Evolutionary conservation across 1,140 invertebrate genomes (phyloP), one percentile per base, ranked within the genome.

Genomic region (Cyrtorhinus lividipennis): DNA sequence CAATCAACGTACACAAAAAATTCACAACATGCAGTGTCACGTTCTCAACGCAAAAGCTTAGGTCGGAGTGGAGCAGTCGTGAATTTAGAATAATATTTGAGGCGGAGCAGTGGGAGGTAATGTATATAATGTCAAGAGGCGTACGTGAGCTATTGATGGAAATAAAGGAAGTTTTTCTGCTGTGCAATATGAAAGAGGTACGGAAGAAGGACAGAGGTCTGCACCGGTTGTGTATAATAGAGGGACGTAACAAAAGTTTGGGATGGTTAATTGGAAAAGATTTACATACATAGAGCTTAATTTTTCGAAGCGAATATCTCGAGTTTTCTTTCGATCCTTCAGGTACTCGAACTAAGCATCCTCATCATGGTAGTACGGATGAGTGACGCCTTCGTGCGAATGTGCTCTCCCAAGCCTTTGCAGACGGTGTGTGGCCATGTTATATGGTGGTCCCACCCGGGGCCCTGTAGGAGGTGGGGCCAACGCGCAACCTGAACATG

Each of bases 381-480:
- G 80, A 53, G 86, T 86, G 65, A 88, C 86, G 66, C 87, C 87
- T 73, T 91, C 88, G 71, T 90, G 86, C 64, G 87, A 88, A 76
- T 89, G 85, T n/a, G 87, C 87, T 69, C 87, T 79, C 64, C 86
- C 86, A 60, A 90, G 76, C 64, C 85, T 80, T 72, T 88, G 84
- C 65, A 87, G 78, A 18, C 68, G 62, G 71, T 89, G 86, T n/a
- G 86, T 84, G 30, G 85, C 86, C 45, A 88, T 80, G 68, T 81
- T 83, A 76, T 88, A 89, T 25, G 84, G 84, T 71, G 83, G 81
- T 59, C 79, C 76, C 66, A 72, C 68, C 64, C 77, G 62, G 18
- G 65, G 66, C 3, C 61, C 58, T 30, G 65, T 64, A 3, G 68
- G 69, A 12, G 68, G 68, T 59, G 58, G 24, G n/a, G 30, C 56